Evolutionary conservation across 2,113 vertebrate species (phyloP).

Genomic region (Mirza zaza): DNA sequence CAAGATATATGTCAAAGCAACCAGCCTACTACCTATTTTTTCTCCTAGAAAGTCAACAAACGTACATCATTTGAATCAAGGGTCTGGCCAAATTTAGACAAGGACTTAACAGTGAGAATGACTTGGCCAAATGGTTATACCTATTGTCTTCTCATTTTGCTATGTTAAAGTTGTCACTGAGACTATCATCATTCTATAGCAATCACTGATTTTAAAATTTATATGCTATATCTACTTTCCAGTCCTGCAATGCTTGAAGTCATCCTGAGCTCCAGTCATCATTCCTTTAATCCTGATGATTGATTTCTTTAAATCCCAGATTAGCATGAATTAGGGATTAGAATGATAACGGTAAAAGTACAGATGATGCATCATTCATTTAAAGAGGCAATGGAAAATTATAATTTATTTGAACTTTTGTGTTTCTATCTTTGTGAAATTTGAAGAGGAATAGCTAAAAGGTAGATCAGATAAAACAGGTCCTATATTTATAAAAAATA

Average conservation of each 20-base stretch:
- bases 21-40: not conserved
- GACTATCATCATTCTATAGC: not conserved
- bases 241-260: not conserved
- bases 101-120: not conserved
- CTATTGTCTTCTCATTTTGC: not conserved
- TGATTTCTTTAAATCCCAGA: not conserved
- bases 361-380: not conserved
- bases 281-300: not conserved
- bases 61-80: not conserved
- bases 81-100: not conserved
- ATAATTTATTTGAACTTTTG: not conserved
- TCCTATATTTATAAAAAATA: not conserved
- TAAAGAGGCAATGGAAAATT: not conserved
- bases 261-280: not conserved
- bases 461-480: not conserved
- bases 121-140: not conserved
- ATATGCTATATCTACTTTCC: not conserved
- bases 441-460: not conserved
- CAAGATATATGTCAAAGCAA: slow-evolving; percentile 53
- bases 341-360: not conserved
- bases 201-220: not conserved
- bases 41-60: not conserved
- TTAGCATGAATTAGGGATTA: not conserved
- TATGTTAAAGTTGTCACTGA: not conserved
- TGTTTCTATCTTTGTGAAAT: not conserved